Conservation (phyloP, 1,140 invertebrate genomes). For the Tribolium madens region DNA sequence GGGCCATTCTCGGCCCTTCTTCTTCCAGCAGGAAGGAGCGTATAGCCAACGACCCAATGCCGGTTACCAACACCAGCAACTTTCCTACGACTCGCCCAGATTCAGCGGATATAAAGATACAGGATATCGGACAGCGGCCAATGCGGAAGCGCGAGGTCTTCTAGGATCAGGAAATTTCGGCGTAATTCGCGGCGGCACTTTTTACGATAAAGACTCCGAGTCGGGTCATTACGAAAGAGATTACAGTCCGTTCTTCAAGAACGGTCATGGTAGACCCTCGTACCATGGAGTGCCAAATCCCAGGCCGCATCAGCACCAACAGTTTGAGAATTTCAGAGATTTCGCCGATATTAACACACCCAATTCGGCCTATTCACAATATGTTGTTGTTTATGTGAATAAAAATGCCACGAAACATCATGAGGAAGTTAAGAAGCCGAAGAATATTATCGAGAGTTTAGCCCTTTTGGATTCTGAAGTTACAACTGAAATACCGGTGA, state of each 20-base stretch:
- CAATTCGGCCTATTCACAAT: constrained; percentile 83
- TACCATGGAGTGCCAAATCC: constrained; percentile 69
- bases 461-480: constrained; percentile 76
- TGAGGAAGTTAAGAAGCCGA: constrained; percentile 70
- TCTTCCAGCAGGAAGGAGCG: constrained; percentile 58
- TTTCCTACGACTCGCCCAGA: constrained; percentile 47
- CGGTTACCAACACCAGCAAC: constrained; percentile 57
- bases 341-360: constrained; percentile 90
- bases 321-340: constrained; percentile 89
- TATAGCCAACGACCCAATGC: constrained; percentile 62
- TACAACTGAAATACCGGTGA: constrained; percentile 65
- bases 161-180: constrained; percentile 91
- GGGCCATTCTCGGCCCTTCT: constrained; percentile 62
- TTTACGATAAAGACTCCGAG: constrained; percentile 74
- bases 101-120: constrained; percentile 57
- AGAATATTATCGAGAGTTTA: constrained; percentile 85
- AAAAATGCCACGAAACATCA: constrained; percentile 70
- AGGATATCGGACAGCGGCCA: constrained; percentile 36
- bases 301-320: constrained; percentile 75
- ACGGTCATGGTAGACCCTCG: constrained; percentile 74
- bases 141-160: constrained; percentile 61
- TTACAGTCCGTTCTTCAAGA: constrained; percentile 73
- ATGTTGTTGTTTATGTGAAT: constrained; percentile 82
- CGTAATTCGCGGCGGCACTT: constrained; percentile 88
- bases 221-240: constrained; percentile 70